phyloP scores from a whole-genome alignment of 2,888 invertebrate species.

The Zonitis immaculata region DNA sequence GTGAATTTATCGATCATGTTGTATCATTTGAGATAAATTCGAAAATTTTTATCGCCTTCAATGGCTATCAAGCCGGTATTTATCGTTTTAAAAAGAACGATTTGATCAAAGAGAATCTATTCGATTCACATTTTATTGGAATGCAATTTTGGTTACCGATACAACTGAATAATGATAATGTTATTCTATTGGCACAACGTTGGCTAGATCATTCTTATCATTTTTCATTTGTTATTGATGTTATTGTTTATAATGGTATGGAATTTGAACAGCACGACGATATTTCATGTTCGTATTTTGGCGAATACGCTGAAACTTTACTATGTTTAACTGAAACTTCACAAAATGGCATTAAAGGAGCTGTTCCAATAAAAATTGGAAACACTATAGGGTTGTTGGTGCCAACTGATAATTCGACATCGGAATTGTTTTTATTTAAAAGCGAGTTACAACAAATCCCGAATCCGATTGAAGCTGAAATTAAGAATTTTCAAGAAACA shows the following conservation, averaged over 20 bases:
- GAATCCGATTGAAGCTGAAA: constrained; percentile 37
- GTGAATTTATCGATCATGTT: constrained; percentile 32
- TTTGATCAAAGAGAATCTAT: constrained; percentile 29
- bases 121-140: constrained; percentile 35
- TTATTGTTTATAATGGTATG: constrained; percentile 40
- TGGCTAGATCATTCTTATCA: constrained; percentile 37
- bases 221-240: constrained; percentile 35
- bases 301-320: constrained; percentile 34
- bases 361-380: constrained; percentile 34
- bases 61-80: constrained; percentile 40
- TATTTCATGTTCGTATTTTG: constrained; percentile 39
- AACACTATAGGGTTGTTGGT: constrained; percentile 38
- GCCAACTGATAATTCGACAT: constrained; percentile 28
- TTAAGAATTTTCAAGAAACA: constrained; percentile 24
- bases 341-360: constrained; percentile 34
- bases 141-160: constrained; percentile 43
- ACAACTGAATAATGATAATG: constrained; percentile 48
- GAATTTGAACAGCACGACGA: constrained; percentile 44
- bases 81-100: constrained; percentile 36
- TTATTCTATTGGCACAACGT: constrained; percentile 47
- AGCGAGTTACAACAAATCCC: constrained; percentile 33
- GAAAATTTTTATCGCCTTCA: constrained; percentile 43
- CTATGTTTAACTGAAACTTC: constrained; percentile 37
- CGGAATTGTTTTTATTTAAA: constrained; percentile 38
- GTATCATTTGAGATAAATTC: constrained; percentile 42